Conservation (phyloP, 2,888 invertebrate genomes). For the Rhogogaster chlorosoma region DNA sequence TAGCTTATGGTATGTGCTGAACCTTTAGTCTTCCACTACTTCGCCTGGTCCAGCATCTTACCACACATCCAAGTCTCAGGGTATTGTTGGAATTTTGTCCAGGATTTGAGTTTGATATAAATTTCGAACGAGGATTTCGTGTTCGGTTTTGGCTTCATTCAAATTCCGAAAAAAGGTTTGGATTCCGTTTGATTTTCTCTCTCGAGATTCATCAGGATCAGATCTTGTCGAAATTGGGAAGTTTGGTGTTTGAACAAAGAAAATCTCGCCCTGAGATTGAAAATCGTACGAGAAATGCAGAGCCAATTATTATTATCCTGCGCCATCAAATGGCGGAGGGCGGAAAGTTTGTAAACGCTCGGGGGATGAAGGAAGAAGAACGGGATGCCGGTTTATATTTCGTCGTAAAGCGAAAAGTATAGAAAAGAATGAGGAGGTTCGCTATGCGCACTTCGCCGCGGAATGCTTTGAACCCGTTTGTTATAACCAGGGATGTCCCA, state of each 20-base stretch:
- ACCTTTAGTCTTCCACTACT: not conserved
- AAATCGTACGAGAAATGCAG: no score
- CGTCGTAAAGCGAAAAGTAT: not conserved
- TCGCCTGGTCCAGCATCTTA: not conserved
- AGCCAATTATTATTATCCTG: no score
- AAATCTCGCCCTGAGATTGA: no score
- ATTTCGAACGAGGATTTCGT: not conserved
- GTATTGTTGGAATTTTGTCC: not conserved
- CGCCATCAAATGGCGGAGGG: no score
- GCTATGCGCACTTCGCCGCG: not conserved
- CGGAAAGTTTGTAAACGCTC: no score
- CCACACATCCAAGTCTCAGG: not conserved
- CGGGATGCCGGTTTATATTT: not conserved
- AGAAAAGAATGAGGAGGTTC: not conserved
- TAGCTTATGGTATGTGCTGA: not conserved
- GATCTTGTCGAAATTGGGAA: no score
- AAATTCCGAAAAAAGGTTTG: not conserved
- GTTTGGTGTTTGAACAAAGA: no score
- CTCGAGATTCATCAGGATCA: no score
- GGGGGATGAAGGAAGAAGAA: no score
- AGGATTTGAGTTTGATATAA: not conserved
- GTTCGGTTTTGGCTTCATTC: not conserved
- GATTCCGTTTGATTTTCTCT: no score
- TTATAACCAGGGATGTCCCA: constrained; percentile 13
- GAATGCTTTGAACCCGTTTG: constrained; percentile 36